Percentiles rank a stretch among this genome's conserved stretches.
Evolutionary conservation across 2,888 invertebrate species (phyloP).

Genomic region (Helleia helle): DNA sequence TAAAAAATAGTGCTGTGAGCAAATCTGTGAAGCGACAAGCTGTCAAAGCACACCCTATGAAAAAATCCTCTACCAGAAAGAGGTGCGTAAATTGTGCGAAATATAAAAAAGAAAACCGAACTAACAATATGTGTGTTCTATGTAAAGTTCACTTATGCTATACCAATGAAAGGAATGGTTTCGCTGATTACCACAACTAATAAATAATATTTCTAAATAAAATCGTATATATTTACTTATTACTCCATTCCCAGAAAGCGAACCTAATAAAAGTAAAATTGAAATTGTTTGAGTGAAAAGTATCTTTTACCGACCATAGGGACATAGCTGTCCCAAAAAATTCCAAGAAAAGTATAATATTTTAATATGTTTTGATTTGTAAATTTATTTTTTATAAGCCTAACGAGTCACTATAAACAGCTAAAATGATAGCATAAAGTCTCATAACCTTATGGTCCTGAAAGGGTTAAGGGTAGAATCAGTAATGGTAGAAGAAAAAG

Average conservation of each 20-base stretch:
- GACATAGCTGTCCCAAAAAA: neutral
- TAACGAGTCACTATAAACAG: no score
- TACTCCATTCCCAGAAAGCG: no score
- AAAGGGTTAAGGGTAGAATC: conserved; percentile 1
- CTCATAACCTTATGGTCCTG: neutral
- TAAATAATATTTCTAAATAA: no score
- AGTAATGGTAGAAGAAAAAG: no score
- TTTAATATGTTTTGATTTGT: neutral
- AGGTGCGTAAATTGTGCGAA: conserved; percentile 10
- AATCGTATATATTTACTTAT: no score
- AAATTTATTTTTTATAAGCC: neutral
- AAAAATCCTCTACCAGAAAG: conserved; percentile 3
- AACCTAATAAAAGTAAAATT: no score
- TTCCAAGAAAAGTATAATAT: no score
- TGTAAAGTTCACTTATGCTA: conserved; percentile 7
- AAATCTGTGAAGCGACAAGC: conserved; percentile 1
- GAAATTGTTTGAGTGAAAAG: no score
- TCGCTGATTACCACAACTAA: no score
- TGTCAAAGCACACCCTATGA: conserved; percentile 11
- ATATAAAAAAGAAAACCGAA: neutral
- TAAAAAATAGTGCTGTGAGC: neutral
- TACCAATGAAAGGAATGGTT: neutral
- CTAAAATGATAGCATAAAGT: neutral
- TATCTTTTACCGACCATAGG: conserved; percentile 5
- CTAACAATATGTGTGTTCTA: conserved; percentile 7